These are phyloP conservation scores for Manacus vitellinus DNA, from an alignment of 2,113 vertebrate species.

Conservation along the genomic window DNA sequence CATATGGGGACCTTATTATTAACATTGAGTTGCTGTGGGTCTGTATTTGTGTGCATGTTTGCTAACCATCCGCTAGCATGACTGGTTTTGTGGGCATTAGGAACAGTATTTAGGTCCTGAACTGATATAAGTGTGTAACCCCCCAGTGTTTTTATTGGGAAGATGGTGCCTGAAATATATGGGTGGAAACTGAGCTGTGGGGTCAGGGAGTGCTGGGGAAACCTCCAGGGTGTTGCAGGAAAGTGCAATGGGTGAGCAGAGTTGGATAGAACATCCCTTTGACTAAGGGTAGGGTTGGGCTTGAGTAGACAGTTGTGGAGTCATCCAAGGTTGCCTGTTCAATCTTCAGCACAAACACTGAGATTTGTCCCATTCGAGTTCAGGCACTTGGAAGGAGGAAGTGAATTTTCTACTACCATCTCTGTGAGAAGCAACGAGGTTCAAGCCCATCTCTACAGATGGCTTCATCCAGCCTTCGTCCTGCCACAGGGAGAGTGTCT, in stretches of 20 bases:
- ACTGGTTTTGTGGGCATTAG: not conserved
- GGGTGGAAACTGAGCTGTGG: fast-evolving
- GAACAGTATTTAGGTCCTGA: not conserved
- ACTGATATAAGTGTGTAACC: not conserved
- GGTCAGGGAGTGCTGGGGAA: not conserved
- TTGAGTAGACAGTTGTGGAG: not conserved
- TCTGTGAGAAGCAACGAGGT: not conserved
- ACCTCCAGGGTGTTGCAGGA: not conserved
- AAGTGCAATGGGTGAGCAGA: not conserved
- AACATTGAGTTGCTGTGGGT: not conserved
- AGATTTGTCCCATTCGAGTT: not conserved
- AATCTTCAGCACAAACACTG: not conserved
- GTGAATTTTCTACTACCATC: not conserved
- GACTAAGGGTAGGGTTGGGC: not conserved
- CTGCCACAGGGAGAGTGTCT: not conserved
- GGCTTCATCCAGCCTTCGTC: not conserved
- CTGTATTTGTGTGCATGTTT: not conserved
- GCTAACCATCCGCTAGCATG: not conserved
- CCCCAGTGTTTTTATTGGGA: not conserved
- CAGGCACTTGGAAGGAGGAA: not conserved
- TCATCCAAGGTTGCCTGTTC: not conserved
- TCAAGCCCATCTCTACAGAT: not conserved
- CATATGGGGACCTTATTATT: not conserved
- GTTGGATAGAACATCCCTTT: not conserved
- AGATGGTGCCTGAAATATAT: not conserved